Conservation (phyloP, 2,113 vertebrate species). For the Gambusia holbrooki region DNA sequence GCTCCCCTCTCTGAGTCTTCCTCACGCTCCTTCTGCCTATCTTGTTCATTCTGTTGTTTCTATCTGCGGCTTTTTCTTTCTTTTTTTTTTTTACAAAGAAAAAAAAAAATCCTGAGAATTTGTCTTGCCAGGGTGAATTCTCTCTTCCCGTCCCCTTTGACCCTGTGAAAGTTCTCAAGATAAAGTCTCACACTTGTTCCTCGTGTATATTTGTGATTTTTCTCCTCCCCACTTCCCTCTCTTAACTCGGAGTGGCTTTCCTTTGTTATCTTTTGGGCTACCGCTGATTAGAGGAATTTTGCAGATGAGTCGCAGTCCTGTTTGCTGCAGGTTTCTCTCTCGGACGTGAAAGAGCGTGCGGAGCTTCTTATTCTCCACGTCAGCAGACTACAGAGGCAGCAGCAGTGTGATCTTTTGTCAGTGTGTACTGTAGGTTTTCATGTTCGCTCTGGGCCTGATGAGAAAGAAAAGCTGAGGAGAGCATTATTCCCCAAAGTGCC, state of each 20-base stretch:
- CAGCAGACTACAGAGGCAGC: constrained; percentile 54
- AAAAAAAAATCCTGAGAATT: constrained; percentile 34
- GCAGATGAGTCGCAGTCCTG: constrained; percentile 26
- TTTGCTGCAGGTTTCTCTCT: constrained; percentile 53
- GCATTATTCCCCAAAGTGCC: constrained; percentile 64
- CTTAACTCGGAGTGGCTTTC: constrained; percentile 2
- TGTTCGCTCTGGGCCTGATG: constrained; percentile 68
- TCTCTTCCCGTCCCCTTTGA: constrained; percentile 39
- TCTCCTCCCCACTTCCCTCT: not conserved
- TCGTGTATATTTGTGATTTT: not conserved
- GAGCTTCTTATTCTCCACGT: constrained; percentile 38
- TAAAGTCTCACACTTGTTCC: constrained; percentile 45
- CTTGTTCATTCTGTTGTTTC: constrained; percentile 67
- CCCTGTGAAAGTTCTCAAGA: constrained; percentile 56
- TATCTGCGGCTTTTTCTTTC: constrained; percentile 62
- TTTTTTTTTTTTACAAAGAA: not conserved
- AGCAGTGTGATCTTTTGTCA: constrained; percentile 54
- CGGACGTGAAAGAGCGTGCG: constrained; percentile 20
- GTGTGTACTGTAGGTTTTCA: constrained; percentile 63
- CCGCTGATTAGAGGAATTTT: constrained; percentile 64
- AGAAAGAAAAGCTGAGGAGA: constrained; percentile 63
- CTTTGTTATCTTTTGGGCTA: constrained; percentile 49
- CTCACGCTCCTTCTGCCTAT: constrained; percentile 60
- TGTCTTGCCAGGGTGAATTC: constrained; percentile 48
- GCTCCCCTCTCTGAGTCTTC: constrained; percentile 65